Base-by-base conservation (phyloP, 2,113 vertebrate species). In the Panthera tigris region DNA sequence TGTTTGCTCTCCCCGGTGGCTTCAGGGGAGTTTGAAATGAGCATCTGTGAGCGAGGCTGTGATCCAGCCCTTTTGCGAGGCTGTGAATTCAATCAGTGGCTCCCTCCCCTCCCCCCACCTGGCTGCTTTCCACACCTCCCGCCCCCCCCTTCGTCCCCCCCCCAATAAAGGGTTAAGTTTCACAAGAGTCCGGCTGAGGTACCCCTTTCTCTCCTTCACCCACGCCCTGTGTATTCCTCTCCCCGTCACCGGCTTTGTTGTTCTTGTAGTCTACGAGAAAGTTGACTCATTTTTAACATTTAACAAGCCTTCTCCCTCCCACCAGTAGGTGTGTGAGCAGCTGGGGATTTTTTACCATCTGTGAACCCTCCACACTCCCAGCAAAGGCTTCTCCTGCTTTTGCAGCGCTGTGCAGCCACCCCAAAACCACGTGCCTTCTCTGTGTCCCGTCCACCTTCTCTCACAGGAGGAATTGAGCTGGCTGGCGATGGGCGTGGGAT, bases 241-340 rank as follows among this genome's bases (percentile, higher is more conserved):
- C 57, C 36, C 31, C 5, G 10, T 93, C 73, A 3, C 57, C 0
- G 0, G n/a, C 82, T 4, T 16, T 5, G 86, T 55, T 45, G 91
- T 90, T 82, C 39, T 81, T 14, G 50, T 73, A 52, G 39, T 86
- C 89, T 65, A 39, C 66, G 95, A 91, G 80, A 97, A 78, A 71
- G 65, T 11, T 95, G 97, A 97, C 95, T 97, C 97, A 96, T 89
- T 85, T 69, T 39, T 66, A 90, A 81, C 90, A 89, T 87, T 91
- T 93, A 63, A 5, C 80, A 36, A 76, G 78, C 91, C 14, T n/a
- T 69, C 61, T 78, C 27, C 15, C 65, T 89, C 57, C 89, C 89
- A 1, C 66, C 1, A 15, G 94, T 41, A 80, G 81, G 79, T 93
- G 48, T 80, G 81, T 41, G 91, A 95, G 55, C 94, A 66, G 88